Evolutionary conservation across 2,113 vertebrate species (phyloP).

Genomic region (Heloderma charlesbogerti): DNA sequence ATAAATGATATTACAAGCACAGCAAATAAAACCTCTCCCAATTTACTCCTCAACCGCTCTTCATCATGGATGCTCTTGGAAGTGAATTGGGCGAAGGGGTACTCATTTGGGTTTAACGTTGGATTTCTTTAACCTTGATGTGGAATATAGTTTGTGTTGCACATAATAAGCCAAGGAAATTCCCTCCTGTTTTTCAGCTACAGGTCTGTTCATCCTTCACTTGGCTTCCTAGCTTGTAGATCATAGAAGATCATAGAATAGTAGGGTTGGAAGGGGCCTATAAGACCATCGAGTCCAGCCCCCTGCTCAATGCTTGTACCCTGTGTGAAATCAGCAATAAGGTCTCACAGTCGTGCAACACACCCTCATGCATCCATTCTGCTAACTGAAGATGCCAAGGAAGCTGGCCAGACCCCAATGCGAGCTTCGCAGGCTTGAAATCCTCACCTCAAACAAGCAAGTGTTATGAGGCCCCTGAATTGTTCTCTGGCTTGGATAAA

Average conservation of each 20-base stretch:
- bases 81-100: background rate
- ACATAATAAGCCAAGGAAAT: background rate
- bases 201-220: too few species aligned
- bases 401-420: background rate
- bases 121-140: background rate
- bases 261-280: too few species aligned
- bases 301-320: too few species aligned
- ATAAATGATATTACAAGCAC: background rate
- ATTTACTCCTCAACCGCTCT: background rate
- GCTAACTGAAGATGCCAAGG: background rate
- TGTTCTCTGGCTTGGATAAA: background rate
- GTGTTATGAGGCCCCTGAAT: background rate
- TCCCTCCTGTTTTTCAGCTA: background rate
- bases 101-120: background rate
- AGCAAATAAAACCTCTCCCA: background rate
- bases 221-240: background rate
- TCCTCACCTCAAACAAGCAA: background rate
- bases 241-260: too few species aligned
- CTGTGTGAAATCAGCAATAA: background rate
- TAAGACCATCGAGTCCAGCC: too few species aligned
- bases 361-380: background rate
- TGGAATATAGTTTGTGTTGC: too few species aligned
- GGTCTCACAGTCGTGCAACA: too few species aligned
- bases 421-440: background rate
- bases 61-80: background rate